A percentile compares a stretch with the other conserved stretches of the same genome.
phyloP scores from a whole-genome alignment of 2,888 invertebrate genomes.

The Mongoloraphidia duomilia region DNA sequence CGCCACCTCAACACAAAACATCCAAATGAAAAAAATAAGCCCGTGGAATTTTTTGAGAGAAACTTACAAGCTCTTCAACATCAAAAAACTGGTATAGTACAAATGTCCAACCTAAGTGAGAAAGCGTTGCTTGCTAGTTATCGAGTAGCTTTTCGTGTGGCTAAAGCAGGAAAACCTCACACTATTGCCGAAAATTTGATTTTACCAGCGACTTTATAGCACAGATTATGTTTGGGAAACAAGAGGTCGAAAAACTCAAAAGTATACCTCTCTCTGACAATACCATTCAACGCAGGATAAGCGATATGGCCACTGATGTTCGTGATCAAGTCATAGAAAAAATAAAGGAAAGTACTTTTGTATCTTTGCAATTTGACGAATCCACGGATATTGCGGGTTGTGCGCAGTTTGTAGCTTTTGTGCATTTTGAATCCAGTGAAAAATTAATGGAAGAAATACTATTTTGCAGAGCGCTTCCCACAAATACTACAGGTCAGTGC shows the following conservation, averaged over 20 bases:
- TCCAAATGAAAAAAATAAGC: constrained; percentile 11
- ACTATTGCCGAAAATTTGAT: constrained; percentile 15
- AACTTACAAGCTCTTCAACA: constrained; percentile 10
- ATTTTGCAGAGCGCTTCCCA: no score
- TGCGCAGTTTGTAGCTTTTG: constrained; percentile 4
- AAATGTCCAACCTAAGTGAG: constrained; percentile 13
- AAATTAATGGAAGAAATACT: no score
- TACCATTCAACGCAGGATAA: constrained; percentile 12
- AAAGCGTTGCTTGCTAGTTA: constrained; percentile 14
- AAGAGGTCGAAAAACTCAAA: constrained; percentile 10
- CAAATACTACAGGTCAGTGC: no score
- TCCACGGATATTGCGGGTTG: constrained; percentile 7
- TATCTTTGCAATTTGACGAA: constrained; percentile 11
- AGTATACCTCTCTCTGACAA: constrained; percentile 14
- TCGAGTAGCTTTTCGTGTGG: constrained; percentile 12
- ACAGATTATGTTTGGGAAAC: constrained; percentile 13
- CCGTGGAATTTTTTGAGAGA: constrained; percentile 12
- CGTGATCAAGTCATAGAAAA: constrained; percentile 10
- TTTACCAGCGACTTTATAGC: constrained; percentile 14
- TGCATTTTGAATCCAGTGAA: no score
- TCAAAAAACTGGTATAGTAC: constrained; percentile 10
- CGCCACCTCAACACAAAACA: constrained; percentile 13
- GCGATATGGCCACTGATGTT: constrained; percentile 10
- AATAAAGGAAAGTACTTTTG: constrained; percentile 10
- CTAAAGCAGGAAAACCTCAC: constrained; percentile 10